A percentile compares a stretch with the other conserved stretches of the same genome.
These are phyloP conservation scores for Myrmecophaga tridactyla DNA, from an alignment of 2,113 vertebrate genomes.

Conservation along the genomic window DNA sequence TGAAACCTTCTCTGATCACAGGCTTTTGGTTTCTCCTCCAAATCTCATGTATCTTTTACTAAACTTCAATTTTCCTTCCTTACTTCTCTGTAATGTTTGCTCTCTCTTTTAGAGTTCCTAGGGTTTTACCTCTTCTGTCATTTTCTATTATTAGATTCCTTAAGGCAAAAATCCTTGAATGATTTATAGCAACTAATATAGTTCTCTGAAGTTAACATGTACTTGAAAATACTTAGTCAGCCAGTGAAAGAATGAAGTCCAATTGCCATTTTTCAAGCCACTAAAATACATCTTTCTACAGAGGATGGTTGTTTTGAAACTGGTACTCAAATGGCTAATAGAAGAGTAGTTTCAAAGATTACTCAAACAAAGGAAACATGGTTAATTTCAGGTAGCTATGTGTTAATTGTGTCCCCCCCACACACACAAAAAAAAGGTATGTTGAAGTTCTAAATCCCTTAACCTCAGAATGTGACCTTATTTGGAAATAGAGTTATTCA, in stretches of 20 bases:
- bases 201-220: neutral
- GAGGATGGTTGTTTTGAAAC: conserved; percentile 1
- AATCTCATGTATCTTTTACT: neutral
- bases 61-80: neutral
- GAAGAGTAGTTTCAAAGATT: neutral
- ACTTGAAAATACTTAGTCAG: neutral
- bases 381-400: neutral
- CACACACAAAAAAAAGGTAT: too few relatives aligned
- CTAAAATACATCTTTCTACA: neutral
- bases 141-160: conserved; percentile 15
- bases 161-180: neutral
- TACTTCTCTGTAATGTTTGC: neutral
- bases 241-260: neutral
- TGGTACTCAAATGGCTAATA: neutral
- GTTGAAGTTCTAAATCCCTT: too few relatives aligned
- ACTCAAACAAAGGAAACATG: neutral
- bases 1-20: neutral
- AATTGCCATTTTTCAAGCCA: neutral
- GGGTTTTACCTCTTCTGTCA: neutral
- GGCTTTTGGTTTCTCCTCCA: neutral
- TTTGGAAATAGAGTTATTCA: too few relatives aligned
- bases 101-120: neutral
- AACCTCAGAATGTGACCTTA: too few relatives aligned
- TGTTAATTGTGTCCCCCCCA: too few relatives aligned
- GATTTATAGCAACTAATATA: neutral